phyloP scores from a whole-genome alignment of 2,113 vertebrate species.

The Sciurus niger region DNA sequence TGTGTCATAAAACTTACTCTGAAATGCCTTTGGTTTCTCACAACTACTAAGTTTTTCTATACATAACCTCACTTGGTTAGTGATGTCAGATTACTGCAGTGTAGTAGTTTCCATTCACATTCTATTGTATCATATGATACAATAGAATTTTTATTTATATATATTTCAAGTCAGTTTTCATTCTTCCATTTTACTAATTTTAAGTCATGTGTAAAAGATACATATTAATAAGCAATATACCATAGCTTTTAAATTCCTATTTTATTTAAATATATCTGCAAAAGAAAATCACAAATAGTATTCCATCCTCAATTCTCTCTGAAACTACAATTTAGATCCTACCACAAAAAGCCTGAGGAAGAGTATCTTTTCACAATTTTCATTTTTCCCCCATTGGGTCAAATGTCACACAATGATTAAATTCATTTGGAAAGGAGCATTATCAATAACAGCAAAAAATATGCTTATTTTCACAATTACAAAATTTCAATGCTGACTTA shows the following conservation, averaged over 20 bases:
- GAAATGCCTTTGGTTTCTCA: not conserved
- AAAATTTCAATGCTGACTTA: not conserved
- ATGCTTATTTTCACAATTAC: not conserved
- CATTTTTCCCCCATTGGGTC: not conserved
- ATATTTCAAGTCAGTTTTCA: not conserved
- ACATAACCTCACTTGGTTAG: not conserved
- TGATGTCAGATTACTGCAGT: not conserved
- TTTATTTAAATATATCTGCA: not conserved
- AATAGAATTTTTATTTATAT: not conserved
- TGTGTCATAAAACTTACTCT: not conserved
- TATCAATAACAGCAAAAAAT: not conserved
- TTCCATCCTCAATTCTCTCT: not conserved
- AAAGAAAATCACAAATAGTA: not conserved
- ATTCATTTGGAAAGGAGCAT: not conserved
- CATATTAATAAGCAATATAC: not conserved
- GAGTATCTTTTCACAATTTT: not conserved
- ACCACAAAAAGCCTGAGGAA: not conserved
- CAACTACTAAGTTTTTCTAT: not conserved
- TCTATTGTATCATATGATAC: not conserved
- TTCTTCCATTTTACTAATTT: not conserved
- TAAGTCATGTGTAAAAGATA: not conserved
- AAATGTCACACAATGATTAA: not conserved
- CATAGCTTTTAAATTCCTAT: not conserved
- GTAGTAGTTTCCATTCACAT: not conserved
- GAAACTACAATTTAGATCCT: constrained; percentile 13